Percentiles rank a stretch among this genome's conserved stretches.
These are phyloP conservation scores for Desmodus rotundus DNA, from an alignment of 2,113 vertebrate genomes.

Conservation along the genomic window DNA sequence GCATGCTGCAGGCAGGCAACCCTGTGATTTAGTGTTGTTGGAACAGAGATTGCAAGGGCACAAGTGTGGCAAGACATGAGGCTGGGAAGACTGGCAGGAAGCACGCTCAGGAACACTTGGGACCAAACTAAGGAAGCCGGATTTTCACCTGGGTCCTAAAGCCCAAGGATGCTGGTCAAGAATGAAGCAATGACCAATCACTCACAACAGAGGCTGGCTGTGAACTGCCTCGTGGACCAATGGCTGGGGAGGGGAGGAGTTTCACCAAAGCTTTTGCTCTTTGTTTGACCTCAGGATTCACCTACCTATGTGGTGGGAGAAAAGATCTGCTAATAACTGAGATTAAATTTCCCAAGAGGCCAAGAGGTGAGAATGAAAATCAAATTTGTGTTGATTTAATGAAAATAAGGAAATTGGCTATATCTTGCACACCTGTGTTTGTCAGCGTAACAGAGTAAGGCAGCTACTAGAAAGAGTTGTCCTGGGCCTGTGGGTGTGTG, in stretches of 20 bases:
- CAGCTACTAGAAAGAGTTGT: neutral
- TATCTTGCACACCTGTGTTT: neutral
- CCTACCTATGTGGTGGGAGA: neutral
- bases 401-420: neutral
- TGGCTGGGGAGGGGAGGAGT: neutral
- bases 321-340: neutral
- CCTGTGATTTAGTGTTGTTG: neutral
- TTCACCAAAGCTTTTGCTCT: neutral
- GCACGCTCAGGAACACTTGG: neutral
- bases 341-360: neutral
- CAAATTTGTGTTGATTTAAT: neutral
- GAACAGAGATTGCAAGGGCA: neutral
- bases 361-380: slow-evolving; percentile 19
- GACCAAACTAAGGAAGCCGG: neutral
- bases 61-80: neutral
- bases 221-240: neutral
- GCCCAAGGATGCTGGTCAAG: neutral
- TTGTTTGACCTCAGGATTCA: neutral
- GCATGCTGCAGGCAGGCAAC: neutral
- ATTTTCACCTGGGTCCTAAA: neutral
- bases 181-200: neutral
- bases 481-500: neutral
- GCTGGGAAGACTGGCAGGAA: neutral
- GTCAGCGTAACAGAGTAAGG: neutral
- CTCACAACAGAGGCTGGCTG: neutral